These are phyloP conservation scores for Electrophaes corylata DNA, from an alignment of 2,888 invertebrate genomes.

Conservation along the genomic window DNA sequence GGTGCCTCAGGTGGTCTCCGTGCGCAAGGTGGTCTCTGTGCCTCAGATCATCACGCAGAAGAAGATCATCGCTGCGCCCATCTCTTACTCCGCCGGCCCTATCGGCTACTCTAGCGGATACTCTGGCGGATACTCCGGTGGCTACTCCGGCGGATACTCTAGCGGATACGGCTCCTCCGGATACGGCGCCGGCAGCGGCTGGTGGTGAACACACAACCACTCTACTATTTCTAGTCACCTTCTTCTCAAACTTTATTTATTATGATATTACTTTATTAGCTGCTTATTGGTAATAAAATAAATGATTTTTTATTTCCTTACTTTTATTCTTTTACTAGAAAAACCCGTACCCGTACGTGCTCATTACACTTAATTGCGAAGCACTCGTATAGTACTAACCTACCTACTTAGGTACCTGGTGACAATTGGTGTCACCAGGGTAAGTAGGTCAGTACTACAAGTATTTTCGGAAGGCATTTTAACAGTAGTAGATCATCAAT, in stretches of 20 bases:
- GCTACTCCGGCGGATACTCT: slow-evolving; percentile 21
- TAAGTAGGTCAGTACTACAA: no score
- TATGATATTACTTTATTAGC: slow-evolving; percentile 9
- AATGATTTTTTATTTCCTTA: no score
- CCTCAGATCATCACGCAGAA: slow-evolving; percentile 62
- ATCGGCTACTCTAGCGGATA: slow-evolving; percentile 26
- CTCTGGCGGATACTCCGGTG: slow-evolving; percentile 23
- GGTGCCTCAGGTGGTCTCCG: slow-evolving; percentile 54
- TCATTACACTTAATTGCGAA: no score
- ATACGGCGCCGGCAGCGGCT: slow-evolving; percentile 35
- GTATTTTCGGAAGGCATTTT: no score
- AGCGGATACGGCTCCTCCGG: slow-evolving; percentile 24
- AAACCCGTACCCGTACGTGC: no score
- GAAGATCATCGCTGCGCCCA: slow-evolving; percentile 50
- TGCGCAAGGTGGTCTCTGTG: slow-evolving; percentile 59
- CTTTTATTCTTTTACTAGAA: no score
- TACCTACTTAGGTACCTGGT: no score
- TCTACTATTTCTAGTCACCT: slow-evolving; percentile 23
- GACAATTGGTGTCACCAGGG: no score
- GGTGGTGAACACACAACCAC: slow-evolving; percentile 37
- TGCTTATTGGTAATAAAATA: no score
- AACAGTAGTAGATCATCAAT: no score
- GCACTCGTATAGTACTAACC: no score
- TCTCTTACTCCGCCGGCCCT: slow-evolving; percentile 32
- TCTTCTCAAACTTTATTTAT: slow-evolving; percentile 12